Evolutionary conservation across 2,113 vertebrate genomes (phyloP), one percentile per base, ranked within the genome.

Genomic region (Apaloderma vittatum): DNA sequence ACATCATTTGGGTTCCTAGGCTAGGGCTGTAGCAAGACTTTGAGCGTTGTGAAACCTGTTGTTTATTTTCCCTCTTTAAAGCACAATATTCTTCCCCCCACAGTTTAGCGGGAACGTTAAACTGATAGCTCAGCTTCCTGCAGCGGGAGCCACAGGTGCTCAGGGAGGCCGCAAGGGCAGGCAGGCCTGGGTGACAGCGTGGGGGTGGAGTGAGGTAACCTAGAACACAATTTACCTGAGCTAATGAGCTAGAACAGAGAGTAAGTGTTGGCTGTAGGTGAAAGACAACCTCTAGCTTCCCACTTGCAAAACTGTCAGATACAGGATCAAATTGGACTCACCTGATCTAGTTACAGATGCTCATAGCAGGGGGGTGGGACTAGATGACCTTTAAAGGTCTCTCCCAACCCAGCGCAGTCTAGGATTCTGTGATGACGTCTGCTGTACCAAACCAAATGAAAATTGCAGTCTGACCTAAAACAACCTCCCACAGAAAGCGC

Each of bases 261-360:
- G 4, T 5, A 59, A 65, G 0, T 70, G 12, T 11, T 29, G 11
- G 45, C 24, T 65, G 24, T 48, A 15, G 13, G 24, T 29, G 22
- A 36, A 45, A 46, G 34, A 40, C 24, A 90, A 71, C 66, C 43
- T 85, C 52, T 81, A 52, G 22, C 36, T 71, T 54, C 49, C 37
- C 17, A 4, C 24, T 65, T 71, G 36, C 4, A 45, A 74, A 74
- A 68, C 26, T 5, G 4, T 30, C 43, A 67, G 52, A 48, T 48
- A 36, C 6, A 15, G 54, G 36, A 72, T 30, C 11, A 34, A 74
- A 63, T 18, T 1, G 0, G 43, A 30, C 62, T 46, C 1, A 0
- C 12, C 40, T 40, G 40, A 40, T 40, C 8, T 40, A 40, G 37
- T 40, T 40, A 40, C 11, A 40, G 40, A 40, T 40, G 40, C 8